Evolutionary conservation across 2,888 invertebrate species (phyloP).

Genomic region (Xestia ashworthii): DNA sequence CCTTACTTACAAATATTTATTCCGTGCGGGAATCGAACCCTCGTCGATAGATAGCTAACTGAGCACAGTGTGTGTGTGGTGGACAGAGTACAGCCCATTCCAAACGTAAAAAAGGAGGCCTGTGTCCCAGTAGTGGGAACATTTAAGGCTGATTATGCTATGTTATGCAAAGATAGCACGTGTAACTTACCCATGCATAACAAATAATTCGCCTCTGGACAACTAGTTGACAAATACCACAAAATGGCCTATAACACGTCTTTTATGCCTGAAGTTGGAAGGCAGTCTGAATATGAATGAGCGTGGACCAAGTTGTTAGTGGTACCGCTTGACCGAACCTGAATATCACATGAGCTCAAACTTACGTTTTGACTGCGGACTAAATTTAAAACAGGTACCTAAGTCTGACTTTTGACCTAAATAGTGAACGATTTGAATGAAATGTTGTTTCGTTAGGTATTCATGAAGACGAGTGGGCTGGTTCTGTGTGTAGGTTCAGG

Average conservation of each 20-base stretch:
- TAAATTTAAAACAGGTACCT: constrained; percentile 61
- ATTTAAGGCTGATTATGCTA: neutral
- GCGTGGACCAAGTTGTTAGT: constrained; percentile 63
- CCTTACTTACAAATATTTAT: neutral
- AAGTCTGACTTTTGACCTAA: constrained; percentile 37
- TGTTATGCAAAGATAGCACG: neutral
- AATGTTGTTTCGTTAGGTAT: constrained; percentile 44
- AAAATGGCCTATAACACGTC: constrained; percentile 46
- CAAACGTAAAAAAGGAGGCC: neutral
- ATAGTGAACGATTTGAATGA: constrained; percentile 40
- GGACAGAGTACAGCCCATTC: neutral
- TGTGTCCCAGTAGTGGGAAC: neutral
- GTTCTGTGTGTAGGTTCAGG: neutral
- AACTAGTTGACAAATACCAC: constrained; percentile 48
- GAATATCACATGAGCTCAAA: constrained; percentile 71
- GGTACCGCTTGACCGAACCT: constrained; percentile 68
- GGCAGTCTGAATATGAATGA: constrained; percentile 67
- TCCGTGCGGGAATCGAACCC: neutral
- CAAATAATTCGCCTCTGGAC: constrained; percentile 7
- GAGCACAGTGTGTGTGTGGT: neutral
- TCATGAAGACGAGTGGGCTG: constrained; percentile 30
- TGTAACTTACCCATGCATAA: constrained; percentile 6
- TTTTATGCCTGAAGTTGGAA: constrained; percentile 64
- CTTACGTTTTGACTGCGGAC: constrained; percentile 60
- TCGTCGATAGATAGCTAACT: neutral